Evolutionary conservation across 2,888 invertebrate species (phyloP), one percentile per base, ranked within the genome.

Genomic region (Laspeyria flexula): DNA sequence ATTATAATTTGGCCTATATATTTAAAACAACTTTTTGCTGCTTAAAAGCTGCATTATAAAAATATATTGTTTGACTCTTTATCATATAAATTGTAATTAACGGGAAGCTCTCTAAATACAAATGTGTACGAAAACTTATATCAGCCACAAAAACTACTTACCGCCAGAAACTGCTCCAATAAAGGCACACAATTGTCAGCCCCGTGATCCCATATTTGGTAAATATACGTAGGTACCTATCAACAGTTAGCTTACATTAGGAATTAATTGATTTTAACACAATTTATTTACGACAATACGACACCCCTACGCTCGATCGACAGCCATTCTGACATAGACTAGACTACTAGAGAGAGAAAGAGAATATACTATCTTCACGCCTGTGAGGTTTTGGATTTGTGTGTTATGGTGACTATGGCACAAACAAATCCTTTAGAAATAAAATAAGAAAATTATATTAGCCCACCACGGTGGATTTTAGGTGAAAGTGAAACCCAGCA

Each of bases 291-390:
- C 77, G 66, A 80, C 71, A 77, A 79, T 74, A 79, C 72, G 55
- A 75, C 73, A 77, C 72, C 72, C 79, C 75, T 83, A 82, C 81
- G 77, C 86, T 83, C 84, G 78, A 83, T 78, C 81, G 84, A 81
- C 85, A 86, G 86, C 86, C 87, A 87, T 85, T 80, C 83, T 79
- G 77, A 25, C 18, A 31, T 29, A 43, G 23, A 51, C 25, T 42
- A 55, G 43, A 34, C 3, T n/a, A 13, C 6, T 11, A 30, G 18
- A 30, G 30, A 13, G 7, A 31, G 9, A 11, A 3, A 30, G 29
- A 31, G 31, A 31, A 10, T 9, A 31, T 7, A 31, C 7, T 11
- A 18, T 3, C 2, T 18, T 2, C 18, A 18, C n/a, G n/a, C n/a
- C n/a, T n/a, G n/a, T n/a, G n/a, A n/a, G n/a, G n/a, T n/a, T n/a